Conservation (phyloP, 2,888 invertebrate genomes). For the Daptonema setosum region DNA sequence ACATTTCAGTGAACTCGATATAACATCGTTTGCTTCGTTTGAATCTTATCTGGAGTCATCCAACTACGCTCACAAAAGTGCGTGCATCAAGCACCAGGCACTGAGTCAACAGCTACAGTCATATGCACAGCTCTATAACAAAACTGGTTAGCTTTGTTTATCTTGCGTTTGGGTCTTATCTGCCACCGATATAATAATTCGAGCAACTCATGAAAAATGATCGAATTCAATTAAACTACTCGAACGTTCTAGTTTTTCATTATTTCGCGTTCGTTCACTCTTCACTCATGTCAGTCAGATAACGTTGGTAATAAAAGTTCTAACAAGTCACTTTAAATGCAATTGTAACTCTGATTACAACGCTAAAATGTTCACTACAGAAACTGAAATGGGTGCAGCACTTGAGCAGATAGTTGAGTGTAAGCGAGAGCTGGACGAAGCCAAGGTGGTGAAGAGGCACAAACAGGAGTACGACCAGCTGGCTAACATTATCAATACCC, state of each 20-base stretch:
- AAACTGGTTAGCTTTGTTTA: neutral
- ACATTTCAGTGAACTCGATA: neutral
- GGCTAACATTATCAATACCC: conserved; percentile 67
- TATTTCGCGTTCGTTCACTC: too few relatives aligned
- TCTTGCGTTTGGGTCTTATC: too few relatives aligned
- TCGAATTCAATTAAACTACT: too few relatives aligned
- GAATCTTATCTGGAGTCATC: neutral
- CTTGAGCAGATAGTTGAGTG: conserved; percentile 57
- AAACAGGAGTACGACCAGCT: conserved; percentile 68
- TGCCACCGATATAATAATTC: too few relatives aligned
- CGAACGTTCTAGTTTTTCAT: too few relatives aligned
- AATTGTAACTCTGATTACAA: too few relatives aligned
- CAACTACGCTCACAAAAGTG: neutral
- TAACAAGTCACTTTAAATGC: too few relatives aligned
- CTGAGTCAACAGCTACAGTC: neutral
- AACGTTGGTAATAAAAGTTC: too few relatives aligned
- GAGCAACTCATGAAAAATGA: too few relatives aligned
- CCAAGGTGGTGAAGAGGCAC: conserved; percentile 66
- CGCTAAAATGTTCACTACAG: conserved; percentile 27
- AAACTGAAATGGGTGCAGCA: conserved; percentile 53
- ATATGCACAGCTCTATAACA: neutral
- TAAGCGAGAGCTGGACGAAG: conserved; percentile 54
- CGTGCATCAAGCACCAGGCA: neutral
- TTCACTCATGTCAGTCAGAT: too few relatives aligned
- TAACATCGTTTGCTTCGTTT: neutral